A percentile compares a stretch with the other conserved stretches of the same genome.
Conservation (phyloP, 2,113 vertebrate species). For the Muscicapa adusta region DNA sequence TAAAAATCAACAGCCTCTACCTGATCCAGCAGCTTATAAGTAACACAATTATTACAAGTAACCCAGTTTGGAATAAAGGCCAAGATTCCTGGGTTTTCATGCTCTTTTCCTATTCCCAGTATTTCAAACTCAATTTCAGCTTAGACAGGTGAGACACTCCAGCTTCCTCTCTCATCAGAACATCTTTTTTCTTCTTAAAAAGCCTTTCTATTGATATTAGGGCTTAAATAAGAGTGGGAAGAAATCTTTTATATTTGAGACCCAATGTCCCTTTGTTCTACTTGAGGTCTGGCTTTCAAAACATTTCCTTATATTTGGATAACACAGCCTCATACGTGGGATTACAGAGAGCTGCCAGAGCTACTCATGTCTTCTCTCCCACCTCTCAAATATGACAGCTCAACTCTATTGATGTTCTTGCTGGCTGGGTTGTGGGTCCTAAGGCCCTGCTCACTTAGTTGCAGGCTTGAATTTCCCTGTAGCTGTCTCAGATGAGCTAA, state of each 20-base stretch:
- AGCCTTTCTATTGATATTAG: neutral
- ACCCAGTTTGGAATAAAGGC: neutral
- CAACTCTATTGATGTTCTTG: neutral
- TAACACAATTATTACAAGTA: neutral
- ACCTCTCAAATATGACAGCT: conserved; percentile 1
- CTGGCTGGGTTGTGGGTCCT: conserved; percentile 22
- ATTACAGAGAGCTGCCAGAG: neutral
- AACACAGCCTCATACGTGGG: neutral
- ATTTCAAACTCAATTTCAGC: neutral
- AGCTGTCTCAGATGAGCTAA: conserved; percentile 10
- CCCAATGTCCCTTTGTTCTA: neutral
- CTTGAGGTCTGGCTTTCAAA: neutral
- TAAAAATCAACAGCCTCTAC: neutral
- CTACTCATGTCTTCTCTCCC: neutral
- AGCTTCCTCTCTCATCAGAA: neutral
- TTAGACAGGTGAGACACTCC: neutral
- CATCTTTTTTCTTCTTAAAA: neutral
- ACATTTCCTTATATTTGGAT: neutral
- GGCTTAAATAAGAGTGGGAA: neutral
- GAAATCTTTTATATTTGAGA: neutral
- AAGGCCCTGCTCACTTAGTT: neutral
- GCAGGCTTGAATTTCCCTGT: neutral
- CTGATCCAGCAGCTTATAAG: neutral
- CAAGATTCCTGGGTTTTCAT: neutral
- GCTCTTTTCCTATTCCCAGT: neutral